Evolutionary conservation across 1,140 invertebrate genomes (phyloP).

Genomic region (Maniola jurtina): DNA sequence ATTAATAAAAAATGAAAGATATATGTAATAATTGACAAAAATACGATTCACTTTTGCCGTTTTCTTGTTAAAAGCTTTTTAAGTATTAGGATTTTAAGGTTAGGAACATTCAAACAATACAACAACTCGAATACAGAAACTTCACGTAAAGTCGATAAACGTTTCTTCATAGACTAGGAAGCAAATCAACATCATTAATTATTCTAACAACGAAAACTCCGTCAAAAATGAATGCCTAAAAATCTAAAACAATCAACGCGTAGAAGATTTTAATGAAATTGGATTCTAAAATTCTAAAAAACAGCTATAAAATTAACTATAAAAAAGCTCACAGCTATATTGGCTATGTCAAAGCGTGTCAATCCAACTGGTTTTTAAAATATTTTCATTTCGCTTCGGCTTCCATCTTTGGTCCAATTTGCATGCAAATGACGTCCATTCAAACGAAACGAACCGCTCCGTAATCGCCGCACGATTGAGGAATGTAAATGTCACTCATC

Average conservation of each 20-base stretch:
- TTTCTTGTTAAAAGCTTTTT: too few species aligned
- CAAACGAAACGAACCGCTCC: conserved; percentile 28
- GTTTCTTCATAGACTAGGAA: too few species aligned
- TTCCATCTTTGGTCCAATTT: conserved; percentile 31
- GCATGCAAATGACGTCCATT: conserved; percentile 31
- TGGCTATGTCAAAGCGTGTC: conserved; percentile 1
- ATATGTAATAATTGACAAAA: too few species aligned
- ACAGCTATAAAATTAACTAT: neutral
- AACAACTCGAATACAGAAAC: too few species aligned
- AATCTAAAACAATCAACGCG: neutral
- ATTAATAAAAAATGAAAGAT: too few species aligned
- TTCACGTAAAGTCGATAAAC: too few species aligned
- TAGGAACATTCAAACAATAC: too few species aligned
- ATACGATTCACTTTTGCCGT: too few species aligned
- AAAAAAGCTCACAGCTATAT: neutral
- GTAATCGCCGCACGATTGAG: conserved; percentile 28
- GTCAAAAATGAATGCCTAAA: neutral
- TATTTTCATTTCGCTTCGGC: conserved; percentile 16
- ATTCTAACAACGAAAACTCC: too few species aligned
- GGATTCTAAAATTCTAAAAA: neutral
- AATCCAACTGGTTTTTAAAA: conserved; percentile 13
- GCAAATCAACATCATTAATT: too few species aligned
- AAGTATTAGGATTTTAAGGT: too few species aligned
- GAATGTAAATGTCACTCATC: conserved; percentile 23
- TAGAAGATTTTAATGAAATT: neutral